Conservation (phyloP, 2,797 vertebrate species). For the Sebastes itinus region DNA sequence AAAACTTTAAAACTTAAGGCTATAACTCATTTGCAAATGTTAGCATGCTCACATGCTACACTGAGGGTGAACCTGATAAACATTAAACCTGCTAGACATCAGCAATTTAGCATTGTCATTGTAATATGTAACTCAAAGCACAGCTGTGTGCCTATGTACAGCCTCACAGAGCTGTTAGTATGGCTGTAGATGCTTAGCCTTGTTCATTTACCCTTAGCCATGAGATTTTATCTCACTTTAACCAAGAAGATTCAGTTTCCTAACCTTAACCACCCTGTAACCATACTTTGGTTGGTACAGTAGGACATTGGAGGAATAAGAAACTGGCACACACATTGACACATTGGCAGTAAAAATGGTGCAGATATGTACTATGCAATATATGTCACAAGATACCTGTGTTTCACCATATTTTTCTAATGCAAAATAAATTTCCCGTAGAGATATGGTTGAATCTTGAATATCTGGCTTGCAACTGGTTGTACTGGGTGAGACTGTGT, state of each 20-base stretch:
- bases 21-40: background rate
- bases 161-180: too few relatives aligned
- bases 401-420: background rate
- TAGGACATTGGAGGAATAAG: background rate
- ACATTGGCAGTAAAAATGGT: background rate
- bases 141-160: too few relatives aligned
- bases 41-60: background rate
- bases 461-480: background rate
- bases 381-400: background rate
- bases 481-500: conserved; percentile 9
- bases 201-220: background rate
- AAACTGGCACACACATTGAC: background rate
- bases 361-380: background rate
- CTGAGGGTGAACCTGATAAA: background rate
- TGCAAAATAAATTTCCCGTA: background rate
- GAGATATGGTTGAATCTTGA: background rate
- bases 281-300: background rate
- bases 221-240: background rate
- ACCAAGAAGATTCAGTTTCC: too few relatives aligned
- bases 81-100: background rate
- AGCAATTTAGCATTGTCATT: background rate
- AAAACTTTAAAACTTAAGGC: background rate
- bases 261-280: background rate
- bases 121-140: background rate
- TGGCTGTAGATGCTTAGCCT: background rate